These are phyloP conservation scores for Parapristionchus giblindavisi DNA, from an alignment of 2,888 invertebrate species.

Conservation along the genomic window DNA sequence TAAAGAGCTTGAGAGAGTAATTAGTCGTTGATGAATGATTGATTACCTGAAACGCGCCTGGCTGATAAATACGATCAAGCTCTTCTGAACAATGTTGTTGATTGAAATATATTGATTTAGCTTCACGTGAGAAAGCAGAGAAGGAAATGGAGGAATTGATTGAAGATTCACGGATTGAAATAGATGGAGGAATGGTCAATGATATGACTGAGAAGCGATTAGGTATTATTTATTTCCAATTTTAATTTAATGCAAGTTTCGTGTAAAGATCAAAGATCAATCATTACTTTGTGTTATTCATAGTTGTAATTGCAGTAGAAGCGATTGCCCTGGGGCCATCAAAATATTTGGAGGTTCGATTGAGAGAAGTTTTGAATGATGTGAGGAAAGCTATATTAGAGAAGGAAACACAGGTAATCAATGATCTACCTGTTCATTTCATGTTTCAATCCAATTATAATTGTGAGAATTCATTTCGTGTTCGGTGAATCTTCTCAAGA, in stretches of 20 bases:
- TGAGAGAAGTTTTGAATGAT: conserved; percentile 27
- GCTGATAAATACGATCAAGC: no score
- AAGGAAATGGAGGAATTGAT: conserved; percentile 34
- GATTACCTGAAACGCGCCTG: no score
- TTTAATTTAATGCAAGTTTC: not conserved
- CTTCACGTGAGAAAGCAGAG: conserved; percentile 10
- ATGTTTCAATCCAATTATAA: no score
- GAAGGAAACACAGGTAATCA: conserved; percentile 26
- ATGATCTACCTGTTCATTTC: no score
- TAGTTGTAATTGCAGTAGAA: not conserved
- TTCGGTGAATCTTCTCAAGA: no score
- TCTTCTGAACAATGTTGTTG: not conserved
- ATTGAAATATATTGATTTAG: not conserved
- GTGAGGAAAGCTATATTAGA: conserved; percentile 29
- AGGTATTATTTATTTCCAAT: not conserved
- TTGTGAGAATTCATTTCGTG: no score
- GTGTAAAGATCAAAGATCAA: no score
- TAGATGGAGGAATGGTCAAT: conserved; percentile 12
- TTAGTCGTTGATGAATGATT: no score
- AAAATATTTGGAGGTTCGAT: conserved; percentile 1
- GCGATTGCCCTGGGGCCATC: conserved; percentile 27
- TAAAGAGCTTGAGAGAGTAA: not conserved
- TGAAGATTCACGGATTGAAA: conserved; percentile 22
- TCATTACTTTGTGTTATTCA: no score
- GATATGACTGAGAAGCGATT: conserved; percentile 35